A percentile compares a stretch with the other conserved stretches of the same genome.
phyloP scores from a whole-genome alignment of 2,888 invertebrate species.

The Ochropacha duplaris region DNA sequence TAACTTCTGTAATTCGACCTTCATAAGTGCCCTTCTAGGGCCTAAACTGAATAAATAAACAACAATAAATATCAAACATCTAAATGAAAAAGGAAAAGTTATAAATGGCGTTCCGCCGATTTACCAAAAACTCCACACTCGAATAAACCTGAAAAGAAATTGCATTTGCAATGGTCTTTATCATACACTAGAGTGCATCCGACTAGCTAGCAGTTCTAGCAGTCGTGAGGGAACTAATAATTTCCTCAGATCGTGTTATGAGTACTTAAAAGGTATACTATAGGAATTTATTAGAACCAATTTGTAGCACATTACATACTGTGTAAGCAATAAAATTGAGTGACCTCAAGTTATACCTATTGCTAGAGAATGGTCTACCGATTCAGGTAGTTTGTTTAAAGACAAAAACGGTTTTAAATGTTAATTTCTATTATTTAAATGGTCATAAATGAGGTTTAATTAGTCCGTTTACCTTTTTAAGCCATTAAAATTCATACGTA shows the following conservation, averaged over 20 bases:
- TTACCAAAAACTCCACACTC: neutral
- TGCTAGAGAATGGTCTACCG: neutral
- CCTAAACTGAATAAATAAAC: no score
- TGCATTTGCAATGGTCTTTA: neutral
- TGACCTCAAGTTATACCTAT: neutral
- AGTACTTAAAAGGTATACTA: neutral
- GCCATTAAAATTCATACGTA: neutral
- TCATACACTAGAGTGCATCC: neutral
- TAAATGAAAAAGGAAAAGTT: neutral
- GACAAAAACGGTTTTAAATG: neutral
- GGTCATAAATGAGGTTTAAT: neutral
- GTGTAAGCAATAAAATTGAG: neutral
- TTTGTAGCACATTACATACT: neutral
- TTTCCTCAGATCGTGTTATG: neutral
- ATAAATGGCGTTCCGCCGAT: neutral
- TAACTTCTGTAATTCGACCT: no score
- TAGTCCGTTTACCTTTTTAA: neutral
- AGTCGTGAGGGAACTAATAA: neutral
- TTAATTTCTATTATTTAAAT: neutral
- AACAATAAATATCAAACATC: neutral
- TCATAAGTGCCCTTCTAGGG: no score
- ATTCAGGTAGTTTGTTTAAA: neutral
- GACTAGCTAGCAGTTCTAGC: neutral
- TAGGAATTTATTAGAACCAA: neutral
- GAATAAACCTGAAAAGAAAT: neutral